phyloP scores from a whole-genome alignment of 2,797 vertebrate species.

The Xyrichtys novacula region DNA sequence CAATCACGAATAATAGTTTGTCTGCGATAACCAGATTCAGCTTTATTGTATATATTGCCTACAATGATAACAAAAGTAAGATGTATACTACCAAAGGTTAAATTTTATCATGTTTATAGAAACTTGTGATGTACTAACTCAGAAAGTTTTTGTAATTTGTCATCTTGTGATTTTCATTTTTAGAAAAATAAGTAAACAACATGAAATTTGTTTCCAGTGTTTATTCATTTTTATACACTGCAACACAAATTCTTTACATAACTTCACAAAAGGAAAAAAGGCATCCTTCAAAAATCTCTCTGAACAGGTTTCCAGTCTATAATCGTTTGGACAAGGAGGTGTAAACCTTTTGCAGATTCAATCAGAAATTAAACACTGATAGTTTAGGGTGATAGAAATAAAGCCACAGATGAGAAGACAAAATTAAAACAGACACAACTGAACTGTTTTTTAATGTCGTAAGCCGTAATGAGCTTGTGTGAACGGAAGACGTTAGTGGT shows the following conservation, averaged over 20 bases:
- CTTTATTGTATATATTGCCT: slow-evolving; percentile 57
- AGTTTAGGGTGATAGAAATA: slow-evolving; percentile 44
- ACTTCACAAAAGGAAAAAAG: slow-evolving; percentile 72
- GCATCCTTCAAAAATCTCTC: slow-evolving; percentile 63
- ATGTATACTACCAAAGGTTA: slow-evolving; percentile 2
- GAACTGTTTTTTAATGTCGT: slow-evolving; percentile 19
- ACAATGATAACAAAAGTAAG: slow-evolving; percentile 34
- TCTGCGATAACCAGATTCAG: slow-evolving; percentile 11
- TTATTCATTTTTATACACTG: slow-evolving; percentile 85
- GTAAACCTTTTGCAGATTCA: slow-evolving; percentile 52
- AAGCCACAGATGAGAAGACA: slow-evolving; percentile 55
- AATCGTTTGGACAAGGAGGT: slow-evolving; percentile 50
- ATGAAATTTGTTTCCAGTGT: slow-evolving; percentile 72
- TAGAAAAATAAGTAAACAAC: slow-evolving; percentile 53
- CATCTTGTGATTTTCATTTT: slow-evolving; percentile 2
- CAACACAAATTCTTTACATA: slow-evolving; percentile 84
- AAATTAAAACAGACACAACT: slow-evolving; percentile 19
- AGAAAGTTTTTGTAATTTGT: slow-evolving; percentile 5
- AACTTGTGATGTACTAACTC: background rate
- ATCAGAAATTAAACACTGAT: slow-evolving; percentile 46
- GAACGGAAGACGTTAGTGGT: slow-evolving; percentile 17
- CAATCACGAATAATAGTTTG: slow-evolving; percentile 27
- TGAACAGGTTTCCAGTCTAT: slow-evolving; percentile 67
- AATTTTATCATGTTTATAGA: slow-evolving; percentile 12
- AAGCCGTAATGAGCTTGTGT: slow-evolving; percentile 19